Evolutionary conservation across 2,888 invertebrate genomes (phyloP), one percentile per base, ranked within the genome.

Genomic region (Crepidodera aurea): DNA sequence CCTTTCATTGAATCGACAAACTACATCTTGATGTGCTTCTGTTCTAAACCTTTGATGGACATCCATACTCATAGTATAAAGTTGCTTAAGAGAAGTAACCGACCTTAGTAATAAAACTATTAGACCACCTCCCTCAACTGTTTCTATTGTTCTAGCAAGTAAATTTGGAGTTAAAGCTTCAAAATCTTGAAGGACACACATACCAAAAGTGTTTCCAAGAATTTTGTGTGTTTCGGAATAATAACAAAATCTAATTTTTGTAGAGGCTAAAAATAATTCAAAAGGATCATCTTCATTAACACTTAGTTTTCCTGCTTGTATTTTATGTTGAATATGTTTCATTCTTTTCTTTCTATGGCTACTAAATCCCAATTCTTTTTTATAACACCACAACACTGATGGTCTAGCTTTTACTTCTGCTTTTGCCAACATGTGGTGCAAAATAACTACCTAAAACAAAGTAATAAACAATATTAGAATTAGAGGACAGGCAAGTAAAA

Each of bases 51-150:
- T 86, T 67, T 94, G 89, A 84, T 99, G 99, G 1, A 99, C 97
- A 84, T 99, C 99, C 99, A 99, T 99, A 67, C 91, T 90, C 86
- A 99, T 91, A 0, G 98, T 93, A 78, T 94, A 98, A 2, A 99
- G 84, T 79, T 99, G 98, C 76, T 94, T 90, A 18, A 99, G 83
- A 0, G 98, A 98, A 58, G 87, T 86, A 76, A 99, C 86, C 0
- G 91, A 88, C 76, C 92, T 90, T 10, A 99, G 83, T 5, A 99
- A 84, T 64, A 99, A 85, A 50, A 98, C 89, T 57, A 99, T 88
- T 0, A 98, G 84, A 12, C 81, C 81, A 53, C 81, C 81, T 18
- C 98, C 99, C 83, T 98, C 96, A 0, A 99, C 96, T 0, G 99
- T 99, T 85, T 99, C 99, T 68, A 99, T 87, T 0, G 98, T 98